Base-by-base conservation (phyloP, 2,113 vertebrate genomes). In the Pseudopipra pipra region DNA sequence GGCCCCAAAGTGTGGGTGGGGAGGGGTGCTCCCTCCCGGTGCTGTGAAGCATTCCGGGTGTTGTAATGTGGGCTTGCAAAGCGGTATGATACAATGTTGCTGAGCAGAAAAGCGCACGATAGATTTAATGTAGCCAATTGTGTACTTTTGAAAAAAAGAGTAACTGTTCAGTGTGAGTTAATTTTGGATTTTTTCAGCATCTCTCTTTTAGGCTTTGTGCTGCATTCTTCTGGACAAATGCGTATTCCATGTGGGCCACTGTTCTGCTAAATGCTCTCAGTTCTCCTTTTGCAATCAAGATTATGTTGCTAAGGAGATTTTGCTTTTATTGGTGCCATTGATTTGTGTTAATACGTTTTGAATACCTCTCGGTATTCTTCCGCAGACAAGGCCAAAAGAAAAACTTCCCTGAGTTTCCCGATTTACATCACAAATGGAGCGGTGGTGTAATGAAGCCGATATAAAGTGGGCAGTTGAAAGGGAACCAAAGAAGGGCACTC, bases 221-320 rank as follows among this genome's bases (percentile, higher is more conserved):
- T 58, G 98, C 97, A 98, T 98, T 99, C 98, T 98, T 98, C 98
- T 97, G 98, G 98, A 98, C 98, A 98, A 98, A 98, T 98, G 98
- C 97, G 97, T 98, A 97, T 98, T 98, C 98, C 98, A 98, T 98
- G 98, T 98, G 97, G 98, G 98, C 98, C 97, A 98, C 98, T 99
- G 98, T 98, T 98, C 98, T 97, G 96, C 98, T 98, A 98, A 98
- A 98, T 98, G 98, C 98, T 98, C 98, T 99, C 98, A 98, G 98
- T 98, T 98, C 98, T 98, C 98, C 98, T 98, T 98, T 99, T 97
- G 98, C 99, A 98, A 98, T 99, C 99, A 99, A 99, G 99, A 99
- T 99, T 99, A 99, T 99, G 99, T 99, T 99, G 99, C 99, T 99
- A 99, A 99, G 99, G 99, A 99, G 99, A 99, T 99, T 99, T 99